Percentiles rank a stretch among this genome's conserved stretches.
Evolutionary conservation across 2,113 vertebrate genomes (phyloP).

Genomic region (Alaudala cheleensis): DNA sequence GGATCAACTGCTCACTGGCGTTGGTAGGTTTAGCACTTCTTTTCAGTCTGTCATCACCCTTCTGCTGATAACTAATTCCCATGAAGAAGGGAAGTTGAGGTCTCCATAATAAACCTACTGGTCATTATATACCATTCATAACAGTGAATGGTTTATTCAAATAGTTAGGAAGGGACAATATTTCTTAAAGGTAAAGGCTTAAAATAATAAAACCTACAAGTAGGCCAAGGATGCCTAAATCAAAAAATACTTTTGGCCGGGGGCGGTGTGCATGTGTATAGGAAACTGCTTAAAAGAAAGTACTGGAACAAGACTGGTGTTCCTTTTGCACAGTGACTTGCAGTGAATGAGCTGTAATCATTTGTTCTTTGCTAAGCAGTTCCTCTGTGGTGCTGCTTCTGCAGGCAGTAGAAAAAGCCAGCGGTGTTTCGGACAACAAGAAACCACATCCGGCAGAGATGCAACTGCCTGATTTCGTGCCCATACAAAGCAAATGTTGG

Average conservation of each 20-base stretch:
- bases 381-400: not conserved
- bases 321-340: not conserved
- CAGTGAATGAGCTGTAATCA: not conserved
- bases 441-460: not conserved
- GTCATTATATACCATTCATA: not conserved
- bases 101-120: not conserved
- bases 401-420: not conserved
- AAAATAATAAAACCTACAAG: not conserved
- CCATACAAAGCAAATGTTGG: not conserved
- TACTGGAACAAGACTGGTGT: not conserved
- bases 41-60: not conserved
- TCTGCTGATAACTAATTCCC: not conserved
- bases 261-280: not conserved
- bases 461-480: not conserved
- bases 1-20: not conserved
- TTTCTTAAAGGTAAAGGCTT: not conserved
- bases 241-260: not conserved
- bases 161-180: not conserved
- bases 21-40: not conserved
- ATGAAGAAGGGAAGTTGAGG: not conserved
- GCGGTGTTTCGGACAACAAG: not conserved
- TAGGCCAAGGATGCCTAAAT: not conserved
- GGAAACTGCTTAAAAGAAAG: not conserved
- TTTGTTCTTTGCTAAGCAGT: not conserved
- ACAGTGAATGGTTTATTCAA: not conserved